Base-by-base conservation (phyloP, 1,140 invertebrate genomes). In the Camponotus pennsylvanicus region DNA sequence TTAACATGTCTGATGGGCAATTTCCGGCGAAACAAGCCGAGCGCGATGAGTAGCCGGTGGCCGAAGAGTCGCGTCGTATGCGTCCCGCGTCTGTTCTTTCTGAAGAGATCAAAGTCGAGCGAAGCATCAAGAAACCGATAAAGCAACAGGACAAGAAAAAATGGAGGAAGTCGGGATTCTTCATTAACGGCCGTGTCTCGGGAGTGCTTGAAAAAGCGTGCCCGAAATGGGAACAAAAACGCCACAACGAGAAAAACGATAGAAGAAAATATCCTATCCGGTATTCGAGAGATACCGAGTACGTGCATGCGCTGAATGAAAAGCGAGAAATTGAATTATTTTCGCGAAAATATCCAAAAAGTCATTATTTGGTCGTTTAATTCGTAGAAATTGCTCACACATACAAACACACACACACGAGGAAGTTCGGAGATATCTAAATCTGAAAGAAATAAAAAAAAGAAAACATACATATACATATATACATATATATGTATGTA, bases 1-100 rank as follows among this genome's bases (percentile, higher is more conserved):
- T 91, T 91, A 91, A 88, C 88, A 86, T 91, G 86, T 70, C 89
- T 87, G 83, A 91, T 91, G 70, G 89, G 86, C 86, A 91, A 91
- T 91, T 91, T 91, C 86, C 88, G 88, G 55, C 64, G 57, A 75
- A 79, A 83, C 79, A 77, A 75, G 57, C 78, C 61, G 8, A 57
- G 59, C 61, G n/a, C 67, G 78, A 59, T 32, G 69, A 80, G 77
- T 27, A 40, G 27, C 57, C 75, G 59, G 61, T 42, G 7, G 69
- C 3, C 27, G 11, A 73, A 59, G 67, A 73, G 27, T 45, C 79
- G 21, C 21, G 27, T 32, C 67, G 37, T 13, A 11, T 49, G 11
- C 13, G 21, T 80, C n/a, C 27, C n/a, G 40, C 27, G n/a, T 45
- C 21, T 18, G 69, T 70, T 49, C 66, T 27, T 27, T 27, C 27